Conservation (phyloP, 2,888 invertebrate genomes). For the Caenorhabditis sp. region DNA sequence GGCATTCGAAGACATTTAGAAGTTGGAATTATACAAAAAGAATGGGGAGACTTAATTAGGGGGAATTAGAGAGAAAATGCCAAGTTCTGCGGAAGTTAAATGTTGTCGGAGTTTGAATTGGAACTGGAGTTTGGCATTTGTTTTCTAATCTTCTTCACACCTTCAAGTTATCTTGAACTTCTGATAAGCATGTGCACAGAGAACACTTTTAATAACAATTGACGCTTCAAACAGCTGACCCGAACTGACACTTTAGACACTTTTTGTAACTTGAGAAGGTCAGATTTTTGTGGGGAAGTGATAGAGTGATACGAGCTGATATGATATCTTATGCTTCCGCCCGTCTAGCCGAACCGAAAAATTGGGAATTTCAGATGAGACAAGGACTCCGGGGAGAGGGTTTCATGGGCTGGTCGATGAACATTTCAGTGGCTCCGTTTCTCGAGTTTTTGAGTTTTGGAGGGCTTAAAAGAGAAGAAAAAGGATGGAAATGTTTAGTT, state of each 20-base stretch:
- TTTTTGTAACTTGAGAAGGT: conserved; percentile 41
- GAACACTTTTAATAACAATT: too few relatives aligned
- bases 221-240: not conserved
- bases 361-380: not conserved
- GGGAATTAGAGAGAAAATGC: not conserved
- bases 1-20: not conserved
- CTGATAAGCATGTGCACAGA: too few relatives aligned
- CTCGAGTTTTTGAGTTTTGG: not conserved
- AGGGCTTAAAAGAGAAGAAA: conserved; percentile 3
- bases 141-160: not conserved
- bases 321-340: not conserved
- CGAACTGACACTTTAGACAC: conserved; percentile 21
- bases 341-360: not conserved
- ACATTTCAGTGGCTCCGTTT: too few relatives aligned
- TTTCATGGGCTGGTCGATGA: conserved; percentile 7
- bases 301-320: not conserved
- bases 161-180: not conserved
- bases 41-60: not conserved
- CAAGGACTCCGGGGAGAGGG: not conserved
- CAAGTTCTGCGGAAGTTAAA: too few relatives aligned
- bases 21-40: not conserved
- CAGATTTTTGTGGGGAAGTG: not conserved
- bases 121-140: not conserved
- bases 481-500: conserved; percentile 51
- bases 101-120: too few relatives aligned